Conservation (phyloP, 1,140 invertebrate genomes). For the Aradophagus sp. region DNA sequence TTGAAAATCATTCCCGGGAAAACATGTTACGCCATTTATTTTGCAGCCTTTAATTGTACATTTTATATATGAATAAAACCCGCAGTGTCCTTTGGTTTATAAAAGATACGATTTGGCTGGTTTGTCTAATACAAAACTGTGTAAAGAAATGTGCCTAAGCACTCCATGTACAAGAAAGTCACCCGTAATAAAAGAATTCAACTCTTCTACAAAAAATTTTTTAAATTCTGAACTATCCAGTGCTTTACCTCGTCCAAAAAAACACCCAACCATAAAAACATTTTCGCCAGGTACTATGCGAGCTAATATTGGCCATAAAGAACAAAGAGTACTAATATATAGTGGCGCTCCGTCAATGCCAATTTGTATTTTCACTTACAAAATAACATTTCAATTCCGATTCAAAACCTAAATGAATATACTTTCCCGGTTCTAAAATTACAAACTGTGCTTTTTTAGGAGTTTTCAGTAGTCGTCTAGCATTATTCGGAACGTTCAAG, state of each 20-base stretch:
- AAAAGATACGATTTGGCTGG: slow-evolving; percentile 54
- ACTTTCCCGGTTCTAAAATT: slow-evolving; percentile 31
- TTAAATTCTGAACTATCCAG: slow-evolving; percentile 37
- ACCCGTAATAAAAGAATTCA: slow-evolving; percentile 16
- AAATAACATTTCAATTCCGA: slow-evolving; percentile 20
- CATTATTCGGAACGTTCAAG: too few relatives aligned
- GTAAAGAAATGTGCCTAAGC: slow-evolving; percentile 19
- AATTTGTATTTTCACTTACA: slow-evolving; percentile 23
- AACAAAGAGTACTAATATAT: slow-evolving; percentile 16
- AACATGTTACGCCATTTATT: slow-evolving; percentile 3
- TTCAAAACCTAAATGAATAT: slow-evolving; percentile 33
- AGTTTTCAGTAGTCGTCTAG: slow-evolving; percentile 7
- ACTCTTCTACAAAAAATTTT: slow-evolving; percentile 34
- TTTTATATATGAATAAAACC: slow-evolving; percentile 50
- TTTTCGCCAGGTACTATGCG: slow-evolving; percentile 15
- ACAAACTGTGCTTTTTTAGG: background rate
- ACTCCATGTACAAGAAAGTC: slow-evolving; percentile 3
- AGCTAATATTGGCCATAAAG: slow-evolving; percentile 54
- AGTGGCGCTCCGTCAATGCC: slow-evolving; percentile 56
- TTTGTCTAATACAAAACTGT: slow-evolving; percentile 45
- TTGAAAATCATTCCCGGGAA: slow-evolving; percentile 6
- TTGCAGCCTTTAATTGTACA: slow-evolving; percentile 24
- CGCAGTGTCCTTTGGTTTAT: slow-evolving; percentile 34
- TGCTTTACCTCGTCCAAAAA: slow-evolving; percentile 47
- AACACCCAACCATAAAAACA: slow-evolving; percentile 51